Percentiles rank a stretch among this genome's conserved stretches.
Conservation (phyloP, 2,888 invertebrate species). For the Dione juno region DNA sequence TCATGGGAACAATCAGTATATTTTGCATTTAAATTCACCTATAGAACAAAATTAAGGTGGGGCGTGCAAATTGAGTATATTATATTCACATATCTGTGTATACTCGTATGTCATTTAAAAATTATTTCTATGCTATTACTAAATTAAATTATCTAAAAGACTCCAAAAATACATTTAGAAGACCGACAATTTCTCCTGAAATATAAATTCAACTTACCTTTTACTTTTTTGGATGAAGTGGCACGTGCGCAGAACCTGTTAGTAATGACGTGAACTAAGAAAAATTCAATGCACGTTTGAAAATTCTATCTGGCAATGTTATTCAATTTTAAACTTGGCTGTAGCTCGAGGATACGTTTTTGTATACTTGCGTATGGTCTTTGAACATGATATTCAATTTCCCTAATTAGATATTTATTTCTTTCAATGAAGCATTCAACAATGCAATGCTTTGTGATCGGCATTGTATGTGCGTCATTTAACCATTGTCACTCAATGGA, state of each 20-base stretch:
- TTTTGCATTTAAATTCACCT: slow-evolving; percentile 34
- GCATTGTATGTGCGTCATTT: slow-evolving; percentile 43
- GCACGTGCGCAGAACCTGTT: slow-evolving; percentile 40
- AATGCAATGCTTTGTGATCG: slow-evolving; percentile 44
- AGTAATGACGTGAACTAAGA: slow-evolving; percentile 24
- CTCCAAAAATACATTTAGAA: background rate
- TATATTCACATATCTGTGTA: slow-evolving; percentile 18
- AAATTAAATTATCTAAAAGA: background rate
- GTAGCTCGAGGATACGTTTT: slow-evolving; percentile 31
- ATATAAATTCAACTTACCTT: slow-evolving; percentile 13
- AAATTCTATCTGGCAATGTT: slow-evolving; percentile 37
- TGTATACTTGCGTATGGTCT: slow-evolving; percentile 27
- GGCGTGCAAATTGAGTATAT: slow-evolving; percentile 15
- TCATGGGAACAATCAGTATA: slow-evolving; percentile 25
- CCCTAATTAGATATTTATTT: slow-evolving; percentile 56
- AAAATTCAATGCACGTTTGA: slow-evolving; percentile 31
- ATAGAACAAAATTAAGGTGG: slow-evolving; percentile 38
- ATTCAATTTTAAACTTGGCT: slow-evolving; percentile 40
- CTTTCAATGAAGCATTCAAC: slow-evolving; percentile 47
- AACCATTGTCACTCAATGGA: slow-evolving; percentile 47
- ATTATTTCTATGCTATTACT: background rate
- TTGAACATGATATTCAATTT: slow-evolving; percentile 51
- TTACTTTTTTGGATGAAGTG: slow-evolving; percentile 19
- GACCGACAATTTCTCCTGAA: background rate
- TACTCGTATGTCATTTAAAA: background rate